Base-by-base conservation (phyloP, 2,797 vertebrate species). In the Balearica regulorum region DNA sequence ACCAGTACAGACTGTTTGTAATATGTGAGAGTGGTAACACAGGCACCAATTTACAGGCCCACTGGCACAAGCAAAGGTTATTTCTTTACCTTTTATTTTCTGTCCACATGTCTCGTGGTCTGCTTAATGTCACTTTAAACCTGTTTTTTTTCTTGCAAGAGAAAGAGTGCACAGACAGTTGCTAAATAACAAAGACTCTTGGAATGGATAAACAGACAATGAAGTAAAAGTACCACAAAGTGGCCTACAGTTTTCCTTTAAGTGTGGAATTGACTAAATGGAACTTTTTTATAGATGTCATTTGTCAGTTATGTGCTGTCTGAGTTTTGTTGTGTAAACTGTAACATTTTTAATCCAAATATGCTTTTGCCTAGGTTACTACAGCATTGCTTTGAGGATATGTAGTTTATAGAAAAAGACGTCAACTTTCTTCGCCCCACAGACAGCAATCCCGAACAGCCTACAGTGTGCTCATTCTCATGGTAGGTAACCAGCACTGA, bases 401-500 rank as follows among this genome's bases (percentile, higher is more conserved):
- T 81, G 86, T 95, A 95, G 81, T 33, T 80, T 18, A 73, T 33
- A 64, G 81, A 91, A 65, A 37, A 81, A 72, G 87, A 71, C 70
- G 28, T 53, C 4, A 1, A 4, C 44, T 87, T 48, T 51, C 81
- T 61, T 71, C 6, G 0, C 54, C 75, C 57, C 41, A 29, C 44
- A 65, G 57, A 44, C n/a, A 68, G 35, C 64, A 80, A 62, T n/a
- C 41, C 44, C 61, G 75, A 61, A 78, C 2, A 3, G 62, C 46
- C 54, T 90, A 20, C 75, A 21, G 62, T 8, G 92, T 75, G 65
- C 54, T 68, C 31, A 16, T 81, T 97, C 94, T 82, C 92, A 97
- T 97, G 96, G 96, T 96, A 96, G 46, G 96, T 96, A 55, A 78
- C 62, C 51, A 51, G 28, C 49, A 60, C 48, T 39, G n/a, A 70